These are phyloP conservation scores for Microcaecilia unicolor DNA, from an alignment of 2,797 vertebrate species.

Conservation along the genomic window DNA sequence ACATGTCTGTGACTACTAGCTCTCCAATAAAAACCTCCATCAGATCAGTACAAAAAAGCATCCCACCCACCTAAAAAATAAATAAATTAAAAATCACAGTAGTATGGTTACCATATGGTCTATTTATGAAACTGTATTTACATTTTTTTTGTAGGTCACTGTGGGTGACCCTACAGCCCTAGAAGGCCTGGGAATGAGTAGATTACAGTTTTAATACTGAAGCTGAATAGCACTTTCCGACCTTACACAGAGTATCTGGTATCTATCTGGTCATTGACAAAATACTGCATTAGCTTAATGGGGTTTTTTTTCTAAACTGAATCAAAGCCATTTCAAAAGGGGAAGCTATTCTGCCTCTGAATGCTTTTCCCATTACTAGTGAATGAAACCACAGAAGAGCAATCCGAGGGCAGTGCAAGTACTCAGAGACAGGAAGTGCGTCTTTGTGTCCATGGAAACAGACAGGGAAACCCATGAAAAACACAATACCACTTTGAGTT, in stretches of 20 bases:
- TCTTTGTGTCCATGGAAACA: slow-evolving; percentile 50
- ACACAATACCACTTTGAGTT: slow-evolving; percentile 38
- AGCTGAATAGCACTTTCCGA: slow-evolving; percentile 19
- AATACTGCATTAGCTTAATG: slow-evolving; percentile 43
- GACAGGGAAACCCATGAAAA: slow-evolving; percentile 47
- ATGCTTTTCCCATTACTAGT: slow-evolving; percentile 42
- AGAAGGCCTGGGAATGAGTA: no score
- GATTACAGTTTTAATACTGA: slow-evolving; percentile 39
- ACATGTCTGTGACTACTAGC: no score
- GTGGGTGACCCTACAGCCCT: no score
- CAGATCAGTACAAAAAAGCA: no score
- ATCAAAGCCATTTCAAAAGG: slow-evolving; percentile 30
- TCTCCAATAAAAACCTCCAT: no score
- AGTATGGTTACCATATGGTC: no score
- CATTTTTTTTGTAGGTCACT: no score
- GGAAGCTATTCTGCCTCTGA: slow-evolving; percentile 46
- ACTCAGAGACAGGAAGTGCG: slow-evolving; percentile 50
- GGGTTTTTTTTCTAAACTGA: slow-evolving; percentile 25
- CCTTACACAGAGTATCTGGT: slow-evolving; percentile 31
- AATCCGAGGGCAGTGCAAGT: slow-evolving; percentile 47
- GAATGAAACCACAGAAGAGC: slow-evolving; percentile 49
- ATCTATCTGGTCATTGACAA: slow-evolving; percentile 43
- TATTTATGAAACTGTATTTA: no score
- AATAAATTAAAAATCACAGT: no score
- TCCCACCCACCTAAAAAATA: no score